These are phyloP conservation scores for Alviniconcha strummeri DNA, from an alignment of 2,888 invertebrate species.

Conservation along the genomic window DNA sequence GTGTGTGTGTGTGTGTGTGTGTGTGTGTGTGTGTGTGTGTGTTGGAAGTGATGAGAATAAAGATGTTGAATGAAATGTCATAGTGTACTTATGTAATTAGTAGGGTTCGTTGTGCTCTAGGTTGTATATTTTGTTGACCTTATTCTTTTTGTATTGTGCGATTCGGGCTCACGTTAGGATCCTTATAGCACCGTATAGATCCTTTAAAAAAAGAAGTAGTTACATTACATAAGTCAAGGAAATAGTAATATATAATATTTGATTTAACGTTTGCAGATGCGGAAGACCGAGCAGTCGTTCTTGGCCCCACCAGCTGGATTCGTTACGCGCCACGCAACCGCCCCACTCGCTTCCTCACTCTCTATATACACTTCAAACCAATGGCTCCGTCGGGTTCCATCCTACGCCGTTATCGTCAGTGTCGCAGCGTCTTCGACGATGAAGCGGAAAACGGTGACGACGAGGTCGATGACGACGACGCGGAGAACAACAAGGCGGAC, in stretches of 20 bases:
- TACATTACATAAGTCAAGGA: neutral
- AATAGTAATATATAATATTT: too few relatives aligned
- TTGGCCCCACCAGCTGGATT: conserved; percentile 40
- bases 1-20: neutral
- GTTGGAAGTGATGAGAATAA: too few relatives aligned
- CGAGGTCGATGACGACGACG: conserved; percentile 1
- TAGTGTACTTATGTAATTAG: too few relatives aligned
- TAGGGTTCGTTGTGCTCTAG: too few relatives aligned
- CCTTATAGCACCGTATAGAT: neutral
- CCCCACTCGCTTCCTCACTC: conserved; percentile 38
- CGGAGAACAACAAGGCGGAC: neutral
- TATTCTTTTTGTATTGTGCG: neutral
- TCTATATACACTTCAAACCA: conserved; percentile 45
- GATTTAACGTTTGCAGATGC: conserved; percentile 29
- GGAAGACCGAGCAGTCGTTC: conserved; percentile 38
- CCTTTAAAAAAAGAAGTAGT: too few relatives aligned
- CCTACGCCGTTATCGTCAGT: conserved; percentile 37
- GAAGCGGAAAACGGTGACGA: conserved; percentile 3
- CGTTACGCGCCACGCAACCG: conserved; percentile 32
- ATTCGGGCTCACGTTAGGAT: too few relatives aligned
- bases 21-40: neutral
- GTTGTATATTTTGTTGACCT: neutral
- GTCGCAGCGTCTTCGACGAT: conserved; percentile 28
- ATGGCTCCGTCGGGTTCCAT: conserved; percentile 37
- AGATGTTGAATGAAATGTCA: too few relatives aligned